Conservation (phyloP, 1,140 invertebrate genomes). For the Adoxophyes honmai region DNA sequence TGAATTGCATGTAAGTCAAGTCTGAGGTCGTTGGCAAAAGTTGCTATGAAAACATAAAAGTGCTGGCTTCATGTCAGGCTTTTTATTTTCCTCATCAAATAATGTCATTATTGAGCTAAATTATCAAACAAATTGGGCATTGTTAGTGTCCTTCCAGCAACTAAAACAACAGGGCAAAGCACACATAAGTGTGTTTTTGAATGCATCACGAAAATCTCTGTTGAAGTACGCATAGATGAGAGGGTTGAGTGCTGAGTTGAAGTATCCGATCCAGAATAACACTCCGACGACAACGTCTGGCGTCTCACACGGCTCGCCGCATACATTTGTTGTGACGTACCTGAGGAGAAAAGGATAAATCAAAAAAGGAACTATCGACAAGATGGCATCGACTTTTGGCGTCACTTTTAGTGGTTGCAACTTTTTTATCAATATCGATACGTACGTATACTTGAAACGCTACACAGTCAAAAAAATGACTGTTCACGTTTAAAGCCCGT, state of each 20-base stretch:
- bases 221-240: slow-evolving; percentile 99
- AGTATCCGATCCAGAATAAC: slow-evolving; percentile 91
- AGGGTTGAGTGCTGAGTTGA: slow-evolving; percentile 98
- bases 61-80: no score
- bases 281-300: slow-evolving; percentile 89
- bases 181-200: slow-evolving; percentile 94
- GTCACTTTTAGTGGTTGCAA: no score
- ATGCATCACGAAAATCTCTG: slow-evolving; percentile 97
- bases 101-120: no score
- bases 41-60: no score
- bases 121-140: slow-evolving; percentile 61
- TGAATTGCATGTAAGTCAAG: no score
- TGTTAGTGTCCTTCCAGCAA: slow-evolving; percentile 70
- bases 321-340: slow-evolving; percentile 93
- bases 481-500: no score
- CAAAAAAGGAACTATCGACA: not conserved
- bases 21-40: no score
- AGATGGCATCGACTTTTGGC: no score
- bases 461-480: no score
- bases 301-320: slow-evolving; percentile 88
- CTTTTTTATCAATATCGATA: no score
- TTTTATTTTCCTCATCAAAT: no score
- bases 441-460: no score
- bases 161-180: slow-evolving; percentile 84
- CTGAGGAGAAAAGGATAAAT: slow-evolving; percentile 78